Conservation (phyloP, 2,888 invertebrate genomes). For the Clepsis dumicolana region DNA sequence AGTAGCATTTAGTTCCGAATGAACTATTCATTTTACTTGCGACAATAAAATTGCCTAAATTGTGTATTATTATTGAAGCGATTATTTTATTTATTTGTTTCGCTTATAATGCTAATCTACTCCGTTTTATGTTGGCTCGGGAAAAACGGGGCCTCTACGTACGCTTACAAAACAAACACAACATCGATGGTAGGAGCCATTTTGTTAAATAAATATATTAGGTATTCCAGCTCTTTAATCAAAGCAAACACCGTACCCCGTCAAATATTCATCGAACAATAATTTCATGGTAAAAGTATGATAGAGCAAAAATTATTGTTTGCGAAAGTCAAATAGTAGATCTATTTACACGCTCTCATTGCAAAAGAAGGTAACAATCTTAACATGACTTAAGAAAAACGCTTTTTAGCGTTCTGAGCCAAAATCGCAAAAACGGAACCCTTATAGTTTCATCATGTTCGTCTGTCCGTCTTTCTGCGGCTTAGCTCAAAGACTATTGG, state of each 20-base stretch:
- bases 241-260: neutral
- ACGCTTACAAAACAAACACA: neutral
- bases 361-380: too few species aligned
- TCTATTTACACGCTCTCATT: neutral
- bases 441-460: too few species aligned
- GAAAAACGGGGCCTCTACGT: neutral
- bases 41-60: too few species aligned
- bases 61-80: slow-evolving; percentile 4
- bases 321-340: neutral
- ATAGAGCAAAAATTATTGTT: neutral
- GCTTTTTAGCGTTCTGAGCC: too few species aligned
- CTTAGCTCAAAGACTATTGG: too few species aligned
- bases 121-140: neutral
- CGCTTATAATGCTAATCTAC: neutral
- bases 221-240: neutral
- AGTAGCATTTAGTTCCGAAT: too few species aligned
- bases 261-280: neutral
- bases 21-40: neutral
- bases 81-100: neutral
- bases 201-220: neutral
- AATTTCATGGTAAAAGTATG: too few species aligned
- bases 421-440: too few species aligned
- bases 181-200: neutral
- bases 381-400: too few species aligned
- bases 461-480: too few species aligned